These are phyloP conservation scores for Drosophila repletoides DNA, from an alignment of 1,140 invertebrate genomes.

Conservation along the genomic window DNA sequence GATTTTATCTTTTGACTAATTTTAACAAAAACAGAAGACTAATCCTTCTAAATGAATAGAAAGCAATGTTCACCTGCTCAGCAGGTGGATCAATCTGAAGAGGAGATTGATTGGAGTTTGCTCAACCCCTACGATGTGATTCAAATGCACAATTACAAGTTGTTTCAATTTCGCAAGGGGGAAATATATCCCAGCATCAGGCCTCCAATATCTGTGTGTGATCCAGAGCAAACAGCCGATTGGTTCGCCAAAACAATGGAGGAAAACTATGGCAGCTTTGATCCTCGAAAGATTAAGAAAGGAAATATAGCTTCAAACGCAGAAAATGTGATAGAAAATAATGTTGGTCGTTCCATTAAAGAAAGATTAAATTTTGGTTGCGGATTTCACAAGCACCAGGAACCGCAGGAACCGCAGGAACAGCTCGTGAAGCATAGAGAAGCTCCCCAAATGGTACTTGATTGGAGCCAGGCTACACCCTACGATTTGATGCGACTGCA, in stretches of 20 bases:
- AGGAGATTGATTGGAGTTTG: not conserved
- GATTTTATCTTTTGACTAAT: not conserved
- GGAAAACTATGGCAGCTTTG: not conserved
- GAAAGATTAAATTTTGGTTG: too few relatives aligned
- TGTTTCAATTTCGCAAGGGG: not conserved
- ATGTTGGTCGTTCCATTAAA: too few relatives aligned
- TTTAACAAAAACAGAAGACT: not conserved
- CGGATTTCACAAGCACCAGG: too few relatives aligned
- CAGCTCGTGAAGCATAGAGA: too few relatives aligned
- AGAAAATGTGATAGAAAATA: too few relatives aligned
- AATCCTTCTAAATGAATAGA: too few relatives aligned
- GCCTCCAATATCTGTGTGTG: not conserved
- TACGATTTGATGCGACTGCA: not conserved
- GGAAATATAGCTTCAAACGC: too few relatives aligned
- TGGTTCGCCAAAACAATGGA: not conserved
- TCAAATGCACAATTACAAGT: not conserved
- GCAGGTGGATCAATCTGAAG: not conserved
- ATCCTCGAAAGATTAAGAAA: not conserved
- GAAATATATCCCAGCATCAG: slow-evolving; percentile 8
- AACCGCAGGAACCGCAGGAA: too few relatives aligned
- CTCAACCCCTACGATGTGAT: not conserved
- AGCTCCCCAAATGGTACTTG: too few relatives aligned
- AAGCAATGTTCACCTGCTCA: too few relatives aligned
- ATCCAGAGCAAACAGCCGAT: not conserved
- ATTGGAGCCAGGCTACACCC: not conserved